Percentiles rank a stretch among this genome's conserved stretches.
phyloP scores from a whole-genome alignment of 2,113 vertebrate species.

The Morone saxatilis region DNA sequence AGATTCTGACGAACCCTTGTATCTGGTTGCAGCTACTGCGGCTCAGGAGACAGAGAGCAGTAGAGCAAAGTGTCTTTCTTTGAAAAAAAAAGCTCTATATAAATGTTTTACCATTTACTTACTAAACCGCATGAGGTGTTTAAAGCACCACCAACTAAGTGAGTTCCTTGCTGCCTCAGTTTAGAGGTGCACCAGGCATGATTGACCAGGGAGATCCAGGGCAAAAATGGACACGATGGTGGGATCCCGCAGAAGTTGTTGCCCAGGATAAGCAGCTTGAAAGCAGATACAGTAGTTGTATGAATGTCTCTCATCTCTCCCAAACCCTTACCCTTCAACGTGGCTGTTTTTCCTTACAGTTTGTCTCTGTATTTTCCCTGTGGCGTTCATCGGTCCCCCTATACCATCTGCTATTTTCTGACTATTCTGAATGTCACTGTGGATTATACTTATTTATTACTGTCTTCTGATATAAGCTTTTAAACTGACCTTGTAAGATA shows the following conservation, averaged over 20 bases:
- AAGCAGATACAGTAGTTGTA: neutral
- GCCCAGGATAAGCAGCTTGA: neutral
- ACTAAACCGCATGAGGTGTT: neutral
- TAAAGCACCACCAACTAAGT: neutral
- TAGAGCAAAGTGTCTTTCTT: neutral
- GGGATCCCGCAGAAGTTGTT: neutral
- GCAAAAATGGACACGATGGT: neutral
- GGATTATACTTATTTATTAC: constrained; percentile 1
- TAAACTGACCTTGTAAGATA: neutral
- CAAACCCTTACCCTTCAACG: neutral
- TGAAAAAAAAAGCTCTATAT: neutral
- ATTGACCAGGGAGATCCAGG: neutral
- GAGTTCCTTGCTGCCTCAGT: neutral
- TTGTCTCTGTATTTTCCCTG: neutral
- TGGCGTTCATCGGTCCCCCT: neutral
- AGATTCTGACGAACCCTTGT: neutral
- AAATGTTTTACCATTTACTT: neutral
- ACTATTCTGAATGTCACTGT: neutral
- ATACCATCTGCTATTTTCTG: constrained; percentile 17
- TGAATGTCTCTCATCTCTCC: constrained; percentile 14
- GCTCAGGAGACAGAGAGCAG: neutral
- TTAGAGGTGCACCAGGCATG: neutral
- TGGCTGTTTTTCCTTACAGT: neutral
- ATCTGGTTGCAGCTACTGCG: neutral
- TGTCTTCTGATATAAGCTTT: neutral